Evolutionary conservation across 2,888 invertebrate species (phyloP).

Genomic region (Philereme transversata): DNA sequence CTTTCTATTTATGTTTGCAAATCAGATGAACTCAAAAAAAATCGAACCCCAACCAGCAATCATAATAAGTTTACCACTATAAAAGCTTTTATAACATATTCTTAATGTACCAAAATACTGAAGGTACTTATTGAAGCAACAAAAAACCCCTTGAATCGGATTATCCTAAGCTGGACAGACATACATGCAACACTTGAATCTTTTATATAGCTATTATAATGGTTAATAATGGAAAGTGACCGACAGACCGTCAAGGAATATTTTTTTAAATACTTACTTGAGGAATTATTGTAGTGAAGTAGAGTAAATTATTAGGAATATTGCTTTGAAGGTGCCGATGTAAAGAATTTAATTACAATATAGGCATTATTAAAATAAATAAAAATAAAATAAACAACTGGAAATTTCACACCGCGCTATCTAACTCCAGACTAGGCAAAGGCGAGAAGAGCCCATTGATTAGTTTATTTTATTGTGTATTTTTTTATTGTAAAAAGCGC

Average conservation of each 20-base stretch:
- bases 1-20: no score
- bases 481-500: no score
- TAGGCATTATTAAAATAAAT: no score
- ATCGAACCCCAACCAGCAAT: background rate
- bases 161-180: slow-evolving; percentile 12
- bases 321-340: background rate
- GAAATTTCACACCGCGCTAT: no score
- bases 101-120: background rate
- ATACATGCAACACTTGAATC: slow-evolving; percentile 14
- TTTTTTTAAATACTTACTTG: slow-evolving; percentile 8
- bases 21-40: background rate
- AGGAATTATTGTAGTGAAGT: slow-evolving; percentile 7
- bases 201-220: slow-evolving; percentile 2
- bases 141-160: slow-evolving; percentile 14
- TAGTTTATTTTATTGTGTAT: no score
- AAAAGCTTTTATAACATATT: slow-evolving; percentile 2
- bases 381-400: no score
- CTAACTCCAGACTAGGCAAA: no score
- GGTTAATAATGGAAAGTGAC: slow-evolving; percentile 2
- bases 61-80: slow-evolving; percentile 7
- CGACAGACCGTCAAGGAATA: background rate
- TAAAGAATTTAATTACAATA: no score
- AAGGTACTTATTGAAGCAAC: background rate
- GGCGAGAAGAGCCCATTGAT: no score
- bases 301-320: background rate